Percentiles rank a stretch among this genome's conserved stretches.
These are phyloP conservation scores for Halcyon leucocephala DNA, from an alignment of 2,797 vertebrate species.

Conservation along the genomic window DNA sequence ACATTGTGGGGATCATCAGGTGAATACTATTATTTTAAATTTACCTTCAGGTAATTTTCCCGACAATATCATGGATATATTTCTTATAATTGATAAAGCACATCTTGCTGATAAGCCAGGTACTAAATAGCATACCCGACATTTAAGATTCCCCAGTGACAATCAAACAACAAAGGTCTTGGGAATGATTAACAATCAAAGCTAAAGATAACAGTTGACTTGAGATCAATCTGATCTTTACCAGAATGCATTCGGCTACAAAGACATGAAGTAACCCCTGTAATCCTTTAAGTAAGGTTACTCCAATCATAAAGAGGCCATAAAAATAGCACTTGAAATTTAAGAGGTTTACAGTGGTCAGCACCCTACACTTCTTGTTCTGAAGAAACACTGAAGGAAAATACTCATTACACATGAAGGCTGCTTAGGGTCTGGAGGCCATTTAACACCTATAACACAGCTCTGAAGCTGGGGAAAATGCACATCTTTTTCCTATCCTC, in stretches of 20 bases:
- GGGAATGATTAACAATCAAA: slow-evolving; percentile 40
- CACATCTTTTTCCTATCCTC: background rate
- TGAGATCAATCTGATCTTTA: slow-evolving; percentile 58
- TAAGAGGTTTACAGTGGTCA: slow-evolving; percentile 46
- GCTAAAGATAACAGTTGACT: slow-evolving; percentile 57
- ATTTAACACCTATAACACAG: background rate
- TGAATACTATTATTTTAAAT: background rate
- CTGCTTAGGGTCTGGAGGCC: background rate
- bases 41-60: background rate
- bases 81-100: background rate
- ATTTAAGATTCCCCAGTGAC: background rate
- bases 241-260: slow-evolving; percentile 48
- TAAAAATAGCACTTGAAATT: slow-evolving; percentile 59
- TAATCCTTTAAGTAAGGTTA: slow-evolving; percentile 64
- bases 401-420: background rate
- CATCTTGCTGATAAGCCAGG: background rate
- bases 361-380: background rate
- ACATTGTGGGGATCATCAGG: background rate
- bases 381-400: slow-evolving; percentile 40
- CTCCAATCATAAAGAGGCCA: slow-evolving; percentile 35
- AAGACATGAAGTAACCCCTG: slow-evolving; percentile 66
- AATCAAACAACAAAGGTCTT: slow-evolving; percentile 35
- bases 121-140: background rate
- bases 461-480: background rate
- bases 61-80: background rate